These are phyloP conservation scores for Xiphorhynchus elegans DNA, from an alignment of 2,113 vertebrate genomes.

Conservation along the genomic window DNA sequence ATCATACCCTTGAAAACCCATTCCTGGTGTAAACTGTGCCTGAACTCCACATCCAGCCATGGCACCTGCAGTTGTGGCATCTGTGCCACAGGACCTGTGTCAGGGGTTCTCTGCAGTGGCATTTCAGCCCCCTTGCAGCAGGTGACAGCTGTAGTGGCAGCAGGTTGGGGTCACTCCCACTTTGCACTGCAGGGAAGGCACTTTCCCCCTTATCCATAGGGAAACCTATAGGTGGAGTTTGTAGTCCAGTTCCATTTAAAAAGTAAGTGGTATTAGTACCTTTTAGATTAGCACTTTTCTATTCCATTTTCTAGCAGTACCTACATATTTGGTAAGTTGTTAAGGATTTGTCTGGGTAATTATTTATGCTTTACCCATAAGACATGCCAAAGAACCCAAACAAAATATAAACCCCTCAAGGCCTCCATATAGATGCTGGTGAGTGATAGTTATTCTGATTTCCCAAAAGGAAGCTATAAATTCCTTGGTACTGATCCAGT, in stretches of 20 bases:
- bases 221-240: neutral
- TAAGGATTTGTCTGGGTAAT: neutral
- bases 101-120: neutral
- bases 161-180: neutral
- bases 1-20: neutral
- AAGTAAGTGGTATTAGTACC: neutral
- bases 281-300: neutral
- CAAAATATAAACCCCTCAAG: neutral
- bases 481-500: neutral
- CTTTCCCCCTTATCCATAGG: neutral
- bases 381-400: neutral
- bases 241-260: neutral
- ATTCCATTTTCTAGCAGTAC: neutral
- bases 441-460: neutral
- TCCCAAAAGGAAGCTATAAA: neutral
- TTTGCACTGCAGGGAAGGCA: neutral
- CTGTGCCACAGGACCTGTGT: neutral
- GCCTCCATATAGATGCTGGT: neutral
- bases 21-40: neutral
- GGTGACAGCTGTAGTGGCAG: neutral
- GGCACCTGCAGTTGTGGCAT: neutral
- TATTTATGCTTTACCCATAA: neutral
- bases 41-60: neutral
- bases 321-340: neutral
- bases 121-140: neutral